These are phyloP conservation scores for Petrosia ficiformis DNA, from an alignment of 37 sponge, comb jelly and placozoan species.

Conservation along the genomic window DNA sequence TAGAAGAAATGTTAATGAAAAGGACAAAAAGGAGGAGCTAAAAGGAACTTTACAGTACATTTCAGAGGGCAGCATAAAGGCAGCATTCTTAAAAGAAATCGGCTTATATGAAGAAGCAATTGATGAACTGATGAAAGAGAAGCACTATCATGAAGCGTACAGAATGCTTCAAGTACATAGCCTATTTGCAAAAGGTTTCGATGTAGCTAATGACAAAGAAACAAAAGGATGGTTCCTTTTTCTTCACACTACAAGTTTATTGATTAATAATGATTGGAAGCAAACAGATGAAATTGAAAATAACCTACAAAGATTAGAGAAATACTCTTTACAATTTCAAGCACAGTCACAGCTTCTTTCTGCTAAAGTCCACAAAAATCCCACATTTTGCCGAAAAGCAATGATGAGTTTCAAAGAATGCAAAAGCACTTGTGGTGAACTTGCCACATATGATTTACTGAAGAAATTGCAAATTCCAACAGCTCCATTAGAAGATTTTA, in stretches of 20 bases:
- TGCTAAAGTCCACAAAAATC: not conserved
- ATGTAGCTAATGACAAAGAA: not conserved
- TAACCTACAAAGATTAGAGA: not conserved
- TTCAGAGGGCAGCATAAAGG: not conserved
- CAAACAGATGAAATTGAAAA: not conserved
- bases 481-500: not conserved
- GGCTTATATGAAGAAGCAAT: slow-evolving; percentile 11
- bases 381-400: not conserved
- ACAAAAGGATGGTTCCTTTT: not conserved
- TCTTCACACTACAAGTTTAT: not conserved
- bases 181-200: not conserved
- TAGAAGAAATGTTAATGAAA: not conserved
- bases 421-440: not conserved
- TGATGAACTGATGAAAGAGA: not conserved
- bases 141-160: not conserved
- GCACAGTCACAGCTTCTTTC: not conserved
- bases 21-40: not conserved
- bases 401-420: not conserved
- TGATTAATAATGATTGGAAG: not conserved
- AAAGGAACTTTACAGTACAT: not conserved
- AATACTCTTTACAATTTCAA: not conserved
- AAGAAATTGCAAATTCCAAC: too few species aligned
- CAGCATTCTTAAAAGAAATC: not conserved
- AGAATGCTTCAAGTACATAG: slow-evolving; percentile 3
- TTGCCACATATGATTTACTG: not conserved